phyloP scores from a whole-genome alignment of 2,113 vertebrate species.

The Rhabdomys dilectus region DNA sequence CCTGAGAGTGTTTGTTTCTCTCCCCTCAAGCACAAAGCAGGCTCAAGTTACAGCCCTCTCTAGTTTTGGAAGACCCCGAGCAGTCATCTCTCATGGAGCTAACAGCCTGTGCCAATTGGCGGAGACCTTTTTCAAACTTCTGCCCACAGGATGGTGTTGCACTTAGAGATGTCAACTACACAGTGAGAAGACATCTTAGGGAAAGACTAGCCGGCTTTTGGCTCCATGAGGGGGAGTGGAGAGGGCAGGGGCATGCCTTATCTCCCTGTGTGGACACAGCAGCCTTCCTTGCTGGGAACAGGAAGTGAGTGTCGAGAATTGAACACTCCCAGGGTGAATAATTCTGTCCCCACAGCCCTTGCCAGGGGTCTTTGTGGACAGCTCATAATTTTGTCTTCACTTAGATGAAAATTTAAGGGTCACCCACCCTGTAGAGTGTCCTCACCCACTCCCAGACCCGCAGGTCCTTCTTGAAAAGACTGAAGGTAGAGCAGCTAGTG shows the following conservation, averaged over 20 bases:
- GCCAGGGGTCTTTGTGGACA: not conserved
- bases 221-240: not conserved
- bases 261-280: not conserved
- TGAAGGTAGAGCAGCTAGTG: not conserved
- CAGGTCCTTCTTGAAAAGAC: not conserved
- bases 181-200: not conserved
- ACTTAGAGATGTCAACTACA: not conserved
- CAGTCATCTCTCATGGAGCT: not conserved
- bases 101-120: not conserved
- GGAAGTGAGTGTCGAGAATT: not conserved
- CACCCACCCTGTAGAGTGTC: accelerated
- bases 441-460: not conserved
- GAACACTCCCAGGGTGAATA: not conserved
- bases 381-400: not conserved
- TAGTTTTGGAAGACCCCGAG: not conserved
- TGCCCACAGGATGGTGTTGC: not conserved
- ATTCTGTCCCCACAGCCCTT: not conserved
- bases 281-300: not conserved
- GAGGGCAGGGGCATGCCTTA: accelerated
- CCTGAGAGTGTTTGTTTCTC: not conserved
- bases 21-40: not conserved
- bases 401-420: not conserved
- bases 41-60: not conserved
- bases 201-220: not conserved
- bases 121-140: not conserved